phyloP scores from a whole-genome alignment of 1,140 invertebrate species.

The Subanguina moxae region DNA sequence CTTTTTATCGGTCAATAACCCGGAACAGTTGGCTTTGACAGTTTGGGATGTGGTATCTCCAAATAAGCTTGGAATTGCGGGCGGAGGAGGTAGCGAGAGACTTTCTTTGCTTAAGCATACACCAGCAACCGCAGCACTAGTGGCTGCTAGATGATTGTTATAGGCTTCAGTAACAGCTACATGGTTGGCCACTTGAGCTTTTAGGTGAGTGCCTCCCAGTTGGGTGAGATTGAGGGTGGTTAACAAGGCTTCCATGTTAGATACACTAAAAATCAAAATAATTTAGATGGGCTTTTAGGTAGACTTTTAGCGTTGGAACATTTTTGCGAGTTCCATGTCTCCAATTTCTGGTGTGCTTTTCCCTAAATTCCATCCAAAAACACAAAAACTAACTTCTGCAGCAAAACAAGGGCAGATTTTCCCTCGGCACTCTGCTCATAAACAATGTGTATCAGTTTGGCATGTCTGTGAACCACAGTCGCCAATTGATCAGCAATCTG shows the following conservation, averaged over 20 bases:
- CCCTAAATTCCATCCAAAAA: neutral
- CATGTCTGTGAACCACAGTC: constrained; percentile 14
- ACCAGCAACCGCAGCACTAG: neutral
- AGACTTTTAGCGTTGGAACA: neutral
- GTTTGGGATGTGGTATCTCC: neutral
- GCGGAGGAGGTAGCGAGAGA: neutral
- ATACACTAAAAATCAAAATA: neutral
- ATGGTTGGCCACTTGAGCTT: constrained; percentile 1
- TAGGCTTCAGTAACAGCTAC: constrained; percentile 7
- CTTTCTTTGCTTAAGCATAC: too few species aligned
- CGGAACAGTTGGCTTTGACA: neutral
- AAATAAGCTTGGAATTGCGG: neutral
- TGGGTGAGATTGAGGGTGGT: neutral
- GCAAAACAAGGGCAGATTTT: constrained; percentile 15
- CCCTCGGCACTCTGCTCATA: constrained; percentile 12
- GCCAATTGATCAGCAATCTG: constrained; percentile 11
- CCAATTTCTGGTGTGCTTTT: constrained; percentile 7
- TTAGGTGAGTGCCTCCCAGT: neutral
- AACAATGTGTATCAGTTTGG: constrained; percentile 20
- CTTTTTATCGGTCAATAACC: neutral
- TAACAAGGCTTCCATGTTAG: constrained; percentile 9
- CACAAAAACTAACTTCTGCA: constrained; percentile 17
- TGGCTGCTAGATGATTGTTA: neutral
- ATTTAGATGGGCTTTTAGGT: too few species aligned
- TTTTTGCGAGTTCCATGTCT: neutral